Evolutionary conservation across 92 coral and sea anemone genomes (phyloP), one percentile per base, ranked within the genome.

Genomic region (Umimayanthus chanpuru): DNA sequence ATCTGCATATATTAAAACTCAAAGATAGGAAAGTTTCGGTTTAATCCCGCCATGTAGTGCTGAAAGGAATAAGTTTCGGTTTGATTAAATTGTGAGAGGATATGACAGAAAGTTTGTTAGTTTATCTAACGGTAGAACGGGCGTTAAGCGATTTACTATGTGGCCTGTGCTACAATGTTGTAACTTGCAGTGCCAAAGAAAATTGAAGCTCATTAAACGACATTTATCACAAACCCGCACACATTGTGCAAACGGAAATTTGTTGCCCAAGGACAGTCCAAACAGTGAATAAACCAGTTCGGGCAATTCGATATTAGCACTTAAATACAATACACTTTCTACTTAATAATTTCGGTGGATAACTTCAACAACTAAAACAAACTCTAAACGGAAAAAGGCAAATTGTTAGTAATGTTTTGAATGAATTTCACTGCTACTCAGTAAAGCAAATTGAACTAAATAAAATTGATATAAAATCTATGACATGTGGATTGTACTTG

Each of bases 201-300:
- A 92, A 95, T 95, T 95, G 94, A 81, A 88, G 75, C 92, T 93
- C 94, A 92, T 95, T 95, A 95, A 93, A 90, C 90, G 71, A 92
- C 90, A 90, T 92, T 94, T 93, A 95, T 93, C 91, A 88, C 93
- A 91, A 89, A 65, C 94, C 93, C 93, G 96, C 91, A 91, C 73
- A 88, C 89, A 85, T 86, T 92, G 92, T 91, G 73, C 86, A 82
- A 94, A 92, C 98, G 98, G 98, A 95, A 93, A 95, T 93, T 95
- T 95, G 92, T 89, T 87, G 90, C 94, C 76, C 89, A 87, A 85
- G 85, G 83, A 77, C 77, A 83, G 64, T 23, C 66, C 87, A 83
- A 83, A 83, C 77, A 83, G 77, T 65, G 39, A 55, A 70, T 83
- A 83, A 43, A 68, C 87, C 67, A 83, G 67, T 65, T 41, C 43